These are phyloP conservation scores for Gymnoscopelus microlampas DNA, from an alignment of 2,797 vertebrate genomes.

Conservation along the genomic window DNA sequence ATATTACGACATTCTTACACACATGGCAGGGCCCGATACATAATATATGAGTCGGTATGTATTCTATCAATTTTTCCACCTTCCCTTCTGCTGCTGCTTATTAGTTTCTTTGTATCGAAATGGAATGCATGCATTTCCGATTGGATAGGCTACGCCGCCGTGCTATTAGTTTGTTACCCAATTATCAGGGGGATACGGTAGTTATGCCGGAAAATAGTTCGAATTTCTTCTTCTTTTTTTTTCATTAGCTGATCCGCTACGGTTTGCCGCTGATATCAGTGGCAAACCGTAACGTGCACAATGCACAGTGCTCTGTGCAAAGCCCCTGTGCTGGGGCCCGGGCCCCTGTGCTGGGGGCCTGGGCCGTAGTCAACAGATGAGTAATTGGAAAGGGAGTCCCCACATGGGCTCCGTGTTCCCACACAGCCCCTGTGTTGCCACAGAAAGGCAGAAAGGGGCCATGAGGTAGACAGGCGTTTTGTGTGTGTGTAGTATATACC, in stretches of 20 bases:
- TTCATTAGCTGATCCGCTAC: conserved; percentile 70
- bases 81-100: conserved; percentile 69
- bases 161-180: conserved; percentile 71
- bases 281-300: too few species aligned
- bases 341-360: conserved; percentile 27
- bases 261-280: too few species aligned
- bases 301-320: too few species aligned
- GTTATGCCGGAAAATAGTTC: conserved; percentile 55
- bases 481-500: conserved; percentile 34
- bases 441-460: conserved; percentile 66
- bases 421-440: conserved; percentile 57
- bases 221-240: conserved; percentile 69
- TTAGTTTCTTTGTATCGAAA: conserved; percentile 64
- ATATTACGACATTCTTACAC: conserved; percentile 47
- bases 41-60: conserved; percentile 71
- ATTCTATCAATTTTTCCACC: conserved; percentile 61
- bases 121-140: conserved; percentile 44
- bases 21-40: conserved; percentile 60
- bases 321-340: conserved; percentile 20
- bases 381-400: conserved; percentile 80
- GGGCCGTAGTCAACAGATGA: conserved; percentile 67
- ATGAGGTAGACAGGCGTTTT: conserved; percentile 56
- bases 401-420: conserved; percentile 63
- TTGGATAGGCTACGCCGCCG: conserved; percentile 35
- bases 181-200: conserved; percentile 67